Evolutionary conservation across 2,113 vertebrate species (phyloP), one percentile per base, ranked within the genome.

Genomic region (Microtus pennsylvanicus): DNA sequence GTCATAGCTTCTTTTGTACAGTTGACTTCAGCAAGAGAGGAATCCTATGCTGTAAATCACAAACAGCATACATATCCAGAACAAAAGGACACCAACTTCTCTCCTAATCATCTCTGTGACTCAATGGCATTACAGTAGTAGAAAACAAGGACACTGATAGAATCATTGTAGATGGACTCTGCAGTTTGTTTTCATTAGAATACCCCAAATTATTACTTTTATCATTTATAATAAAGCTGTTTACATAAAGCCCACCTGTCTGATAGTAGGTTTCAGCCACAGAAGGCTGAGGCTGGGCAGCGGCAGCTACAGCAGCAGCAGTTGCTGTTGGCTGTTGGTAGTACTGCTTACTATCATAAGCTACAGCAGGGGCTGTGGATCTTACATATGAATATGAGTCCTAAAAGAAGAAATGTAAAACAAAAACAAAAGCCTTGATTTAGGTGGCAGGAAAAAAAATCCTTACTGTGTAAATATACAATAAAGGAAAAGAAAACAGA

Each of bases 201-300:
- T 90, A 92, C 14, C 4, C 1, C 85, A 24, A 96, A 63, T 19
- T 16, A 72, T 38, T 30, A 42, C 50, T 95, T 91, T 45, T 87
- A 65, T 50, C 93, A 30, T 19, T 83, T 47, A 22, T 42, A 93
- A 52, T 0, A 4, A 96, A 72, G 89, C 17, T 16, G 67, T 47
- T 0, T 86, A 93, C 89, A 75, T 9, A 50, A 19, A 93, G 98
- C 98, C 24, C 95, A 99, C 99, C 99, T 98, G 99, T 99, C 98
- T 99, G 99, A 97, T 99, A 99, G 98, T 99, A 99, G 11, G 99
- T 99, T 75, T 99, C 99, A 5, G 99, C 99, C 90, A 99, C 99
- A 0, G 99, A 99, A 77, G 99, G 99, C 50, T 99, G 99, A 0
- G 99, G 99, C 97, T 99, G 99, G 93, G 99, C 98, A 52, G 99